phyloP scores from a whole-genome alignment of 2,888 invertebrate genomes.

The Tiphia femorata region DNA sequence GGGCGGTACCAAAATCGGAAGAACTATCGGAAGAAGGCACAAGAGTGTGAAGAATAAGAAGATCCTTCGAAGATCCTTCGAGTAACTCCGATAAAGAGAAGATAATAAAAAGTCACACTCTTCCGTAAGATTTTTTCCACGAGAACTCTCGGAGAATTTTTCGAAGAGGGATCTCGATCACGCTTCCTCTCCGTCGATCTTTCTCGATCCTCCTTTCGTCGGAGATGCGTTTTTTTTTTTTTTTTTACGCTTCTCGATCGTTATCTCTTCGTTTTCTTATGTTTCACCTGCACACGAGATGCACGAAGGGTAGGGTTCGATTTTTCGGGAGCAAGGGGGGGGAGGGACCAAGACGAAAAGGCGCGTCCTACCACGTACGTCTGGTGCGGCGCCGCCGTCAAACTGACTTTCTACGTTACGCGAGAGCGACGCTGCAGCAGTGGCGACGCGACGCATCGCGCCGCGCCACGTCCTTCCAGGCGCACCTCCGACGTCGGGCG shows the following conservation, averaged over 20 bases:
- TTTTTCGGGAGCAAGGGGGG: constrained; percentile 11
- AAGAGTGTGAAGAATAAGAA: too few species aligned
- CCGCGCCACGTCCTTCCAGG: constrained; percentile 20
- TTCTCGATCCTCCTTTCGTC: not conserved
- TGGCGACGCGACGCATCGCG: constrained; percentile 37
- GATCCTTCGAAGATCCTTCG: too few species aligned
- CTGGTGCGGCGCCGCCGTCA: constrained; percentile 61
- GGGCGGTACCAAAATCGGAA: too few species aligned
- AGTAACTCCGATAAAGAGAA: too few species aligned
- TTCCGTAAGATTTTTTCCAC: too few species aligned
- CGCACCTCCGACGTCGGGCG: constrained; percentile 7
- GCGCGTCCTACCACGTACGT: constrained; percentile 50
- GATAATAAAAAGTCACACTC: too few species aligned
- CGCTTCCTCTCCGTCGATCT: constrained; percentile 5
- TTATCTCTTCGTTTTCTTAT: not conserved
- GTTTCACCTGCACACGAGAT: not conserved
- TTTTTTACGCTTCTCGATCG: too few species aligned
- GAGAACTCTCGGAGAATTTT: too few species aligned
- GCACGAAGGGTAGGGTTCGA: not conserved
- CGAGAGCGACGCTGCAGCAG: constrained; percentile 46
- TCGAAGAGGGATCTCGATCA: too few species aligned
- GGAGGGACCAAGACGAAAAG: constrained; percentile 24
- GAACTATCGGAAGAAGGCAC: too few species aligned
- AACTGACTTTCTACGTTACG: constrained; percentile 54
- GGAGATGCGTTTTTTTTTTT: not conserved